Evolutionary conservation across 2,797 vertebrate species (phyloP).

Genomic region (Loris lydekkerianus): DNA sequence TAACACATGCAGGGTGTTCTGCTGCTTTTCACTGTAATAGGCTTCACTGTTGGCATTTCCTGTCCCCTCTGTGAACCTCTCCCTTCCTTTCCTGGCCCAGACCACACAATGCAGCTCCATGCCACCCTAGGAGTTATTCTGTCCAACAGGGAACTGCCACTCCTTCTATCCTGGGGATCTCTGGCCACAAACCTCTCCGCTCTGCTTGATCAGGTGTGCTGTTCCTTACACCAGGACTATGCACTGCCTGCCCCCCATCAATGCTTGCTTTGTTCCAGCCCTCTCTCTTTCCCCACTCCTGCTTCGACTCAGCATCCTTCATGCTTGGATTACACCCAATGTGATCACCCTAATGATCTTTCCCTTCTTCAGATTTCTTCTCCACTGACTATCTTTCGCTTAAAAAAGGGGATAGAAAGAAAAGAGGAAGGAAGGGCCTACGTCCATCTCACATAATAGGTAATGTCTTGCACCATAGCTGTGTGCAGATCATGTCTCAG

Average conservation of each 20-base stretch:
- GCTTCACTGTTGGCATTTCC: not conserved
- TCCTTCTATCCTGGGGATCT: not conserved
- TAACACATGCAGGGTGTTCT: not conserved
- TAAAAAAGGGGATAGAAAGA: not conserved
- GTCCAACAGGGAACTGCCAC: not conserved
- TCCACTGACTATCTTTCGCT: not conserved
- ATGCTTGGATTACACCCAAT: not conserved
- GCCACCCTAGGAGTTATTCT: not conserved
- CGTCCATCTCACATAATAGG: not conserved
- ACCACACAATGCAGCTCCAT: not conserved
- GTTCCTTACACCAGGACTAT: fast-evolving
- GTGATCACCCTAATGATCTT: not conserved
- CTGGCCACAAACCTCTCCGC: not conserved
- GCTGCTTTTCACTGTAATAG: not conserved
- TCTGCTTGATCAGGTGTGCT: not conserved
- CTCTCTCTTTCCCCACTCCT: not conserved
- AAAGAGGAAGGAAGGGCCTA: not conserved
- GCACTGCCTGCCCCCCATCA: not conserved
- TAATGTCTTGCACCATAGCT: not conserved
- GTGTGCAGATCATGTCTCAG: not conserved
- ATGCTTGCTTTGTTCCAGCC: not conserved
- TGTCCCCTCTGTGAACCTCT: not conserved
- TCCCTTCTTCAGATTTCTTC: not conserved
- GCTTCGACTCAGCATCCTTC: not conserved
- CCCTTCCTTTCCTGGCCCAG: not conserved